Conservation (phyloP, 2,888 invertebrate genomes). For the Pammene aurita region DNA sequence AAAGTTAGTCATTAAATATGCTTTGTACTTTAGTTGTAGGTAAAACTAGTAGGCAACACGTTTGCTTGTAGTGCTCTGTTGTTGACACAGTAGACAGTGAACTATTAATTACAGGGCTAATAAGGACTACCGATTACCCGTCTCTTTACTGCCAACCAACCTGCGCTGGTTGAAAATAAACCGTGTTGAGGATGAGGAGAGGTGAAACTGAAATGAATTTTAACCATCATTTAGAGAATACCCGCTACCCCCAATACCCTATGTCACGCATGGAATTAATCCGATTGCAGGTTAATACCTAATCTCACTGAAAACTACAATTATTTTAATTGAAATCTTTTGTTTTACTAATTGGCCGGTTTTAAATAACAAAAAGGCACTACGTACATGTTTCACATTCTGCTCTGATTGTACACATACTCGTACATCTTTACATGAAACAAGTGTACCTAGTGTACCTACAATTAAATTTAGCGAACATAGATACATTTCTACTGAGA, state of each 20-base stretch:
- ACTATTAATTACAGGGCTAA: slow-evolving; percentile 73
- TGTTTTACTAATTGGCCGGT: slow-evolving; percentile 9
- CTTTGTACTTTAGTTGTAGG: not conserved
- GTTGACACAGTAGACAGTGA: slow-evolving; percentile 51
- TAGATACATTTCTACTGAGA: too few species aligned
- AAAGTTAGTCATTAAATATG: not conserved
- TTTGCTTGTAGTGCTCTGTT: slow-evolving; percentile 28
- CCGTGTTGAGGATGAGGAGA: slow-evolving; percentile 59
- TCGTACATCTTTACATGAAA: too few species aligned
- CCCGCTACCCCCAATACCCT: slow-evolving; percentile 51
- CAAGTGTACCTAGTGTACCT: too few species aligned
- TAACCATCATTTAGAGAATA: slow-evolving; percentile 59
- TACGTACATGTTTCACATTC: not conserved
- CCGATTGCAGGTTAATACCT: slow-evolving; percentile 42
- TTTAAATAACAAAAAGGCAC: not conserved
- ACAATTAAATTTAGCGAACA: too few species aligned
- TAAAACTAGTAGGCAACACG: not conserved
- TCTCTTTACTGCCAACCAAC: slow-evolving; percentile 75
- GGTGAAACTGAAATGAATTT: slow-evolving; percentile 62
- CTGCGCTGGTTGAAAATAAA: slow-evolving; percentile 72
- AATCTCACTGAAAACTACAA: slow-evolving; percentile 8
- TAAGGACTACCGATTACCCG: slow-evolving; percentile 74
- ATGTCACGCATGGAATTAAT: slow-evolving; percentile 51
- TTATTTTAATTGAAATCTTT: slow-evolving; percentile 1
- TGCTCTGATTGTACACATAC: too few species aligned